phyloP scores from a whole-genome alignment of 30 jellyfish, hydroid and myxozoan species.

The Turritopsis rubra region DNA sequence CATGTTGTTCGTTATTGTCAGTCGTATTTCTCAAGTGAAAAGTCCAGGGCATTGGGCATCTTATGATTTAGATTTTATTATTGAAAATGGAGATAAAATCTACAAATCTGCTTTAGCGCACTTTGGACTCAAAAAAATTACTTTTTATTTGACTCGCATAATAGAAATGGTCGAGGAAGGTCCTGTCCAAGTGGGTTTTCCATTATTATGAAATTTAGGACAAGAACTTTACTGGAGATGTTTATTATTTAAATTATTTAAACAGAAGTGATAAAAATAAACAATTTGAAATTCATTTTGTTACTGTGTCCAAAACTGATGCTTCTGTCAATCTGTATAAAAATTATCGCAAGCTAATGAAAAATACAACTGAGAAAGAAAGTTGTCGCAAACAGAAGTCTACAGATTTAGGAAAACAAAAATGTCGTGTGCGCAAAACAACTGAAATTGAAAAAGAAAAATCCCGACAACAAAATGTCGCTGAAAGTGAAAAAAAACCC shows the following conservation, averaged over 20 bases:
- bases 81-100: no score
- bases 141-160: no score
- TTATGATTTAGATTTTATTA: no score
- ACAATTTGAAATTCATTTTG: not conserved
- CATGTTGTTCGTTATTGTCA: no score
- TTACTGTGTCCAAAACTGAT: not conserved
- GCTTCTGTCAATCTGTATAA: not conserved
- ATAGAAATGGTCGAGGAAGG: not conserved
- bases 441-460: constrained; percentile 1
- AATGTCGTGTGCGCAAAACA: not conserved
- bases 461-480: not conserved
- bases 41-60: no score
- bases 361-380: not conserved
- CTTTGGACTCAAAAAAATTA: no score
- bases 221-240: not conserved
- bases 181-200: not conserved
- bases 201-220: not conserved
- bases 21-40: no score
- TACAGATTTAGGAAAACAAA: not conserved
- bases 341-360: not conserved
- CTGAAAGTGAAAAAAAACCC: not conserved
- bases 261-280: not conserved
- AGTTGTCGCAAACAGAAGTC: not conserved
- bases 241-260: no score
- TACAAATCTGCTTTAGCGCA: no score